A percentile compares a stretch with the other conserved stretches of the same genome.
phyloP scores from a whole-genome alignment of 2,888 invertebrate genomes.

The Oxystoma pomonae region DNA sequence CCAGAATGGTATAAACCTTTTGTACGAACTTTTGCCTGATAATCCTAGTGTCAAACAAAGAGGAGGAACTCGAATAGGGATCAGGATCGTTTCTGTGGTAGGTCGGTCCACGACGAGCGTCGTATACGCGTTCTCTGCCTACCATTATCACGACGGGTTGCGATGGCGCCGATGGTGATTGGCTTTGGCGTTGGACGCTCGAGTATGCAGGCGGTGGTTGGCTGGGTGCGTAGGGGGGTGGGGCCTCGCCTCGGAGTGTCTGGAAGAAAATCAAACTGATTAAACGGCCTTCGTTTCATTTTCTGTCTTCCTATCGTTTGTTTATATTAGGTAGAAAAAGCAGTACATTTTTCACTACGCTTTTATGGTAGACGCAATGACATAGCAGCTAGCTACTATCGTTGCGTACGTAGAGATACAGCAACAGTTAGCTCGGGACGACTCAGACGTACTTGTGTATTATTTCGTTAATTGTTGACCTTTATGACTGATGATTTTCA shows the following conservation, averaged over 20 bases:
- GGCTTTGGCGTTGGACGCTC: not conserved
- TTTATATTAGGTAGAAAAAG: too few relatives aligned
- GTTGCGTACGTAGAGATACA: too few relatives aligned
- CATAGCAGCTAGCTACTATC: too few relatives aligned
- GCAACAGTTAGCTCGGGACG: too few relatives aligned
- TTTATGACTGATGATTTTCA: too few relatives aligned
- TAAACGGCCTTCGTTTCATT: too few relatives aligned
- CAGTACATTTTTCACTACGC: too few relatives aligned
- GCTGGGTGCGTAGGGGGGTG: conserved; percentile 19
- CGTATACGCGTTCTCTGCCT: not conserved
- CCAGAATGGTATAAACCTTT: conserved; percentile 56
- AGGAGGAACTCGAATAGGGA: not conserved
- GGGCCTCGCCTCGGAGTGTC: conserved; percentile 16
- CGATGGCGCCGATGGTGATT: not conserved
- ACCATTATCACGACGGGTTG: not conserved
- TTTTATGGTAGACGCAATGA: too few relatives aligned
- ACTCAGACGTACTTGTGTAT: too few relatives aligned
- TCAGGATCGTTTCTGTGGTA: not conserved
- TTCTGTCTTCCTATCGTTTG: too few relatives aligned
- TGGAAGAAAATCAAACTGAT: too few relatives aligned
- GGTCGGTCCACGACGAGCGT: not conserved
- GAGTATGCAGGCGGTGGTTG: conserved; percentile 17
- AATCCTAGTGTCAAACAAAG: not conserved
- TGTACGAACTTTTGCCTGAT: conserved; percentile 40
- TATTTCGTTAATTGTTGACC: too few relatives aligned